A percentile compares a stretch with the other conserved stretches of the same genome.
Evolutionary conservation across 2,888 invertebrate species (phyloP).

Genomic region (Atherix ibis): DNA sequence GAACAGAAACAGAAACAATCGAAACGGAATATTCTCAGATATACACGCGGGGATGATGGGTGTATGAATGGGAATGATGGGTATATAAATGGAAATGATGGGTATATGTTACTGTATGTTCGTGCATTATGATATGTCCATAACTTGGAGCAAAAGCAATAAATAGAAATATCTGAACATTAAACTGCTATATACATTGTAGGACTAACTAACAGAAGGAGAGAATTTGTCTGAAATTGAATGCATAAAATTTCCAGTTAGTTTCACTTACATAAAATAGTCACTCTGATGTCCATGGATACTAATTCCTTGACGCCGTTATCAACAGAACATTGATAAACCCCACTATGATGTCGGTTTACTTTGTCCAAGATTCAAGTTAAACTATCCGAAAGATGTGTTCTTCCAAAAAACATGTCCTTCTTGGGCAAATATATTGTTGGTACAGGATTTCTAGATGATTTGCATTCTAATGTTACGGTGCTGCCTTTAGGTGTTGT

Average conservation of each 20-base stretch:
- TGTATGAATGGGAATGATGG: no score
- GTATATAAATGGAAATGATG: no score
- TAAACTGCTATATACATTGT: no score
- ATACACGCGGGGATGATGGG: no score
- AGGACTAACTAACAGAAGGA: no score
- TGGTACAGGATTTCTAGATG: constrained; percentile 56
- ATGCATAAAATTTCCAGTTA: constrained; percentile 12
- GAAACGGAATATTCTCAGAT: no score
- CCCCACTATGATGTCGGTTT: constrained; percentile 37
- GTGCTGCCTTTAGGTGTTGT: constrained; percentile 51
- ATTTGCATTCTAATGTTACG: constrained; percentile 51
- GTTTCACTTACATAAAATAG: constrained; percentile 36
- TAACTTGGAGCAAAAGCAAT: no score
- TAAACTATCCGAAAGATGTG: constrained; percentile 35
- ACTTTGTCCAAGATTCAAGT: constrained; percentile 36
- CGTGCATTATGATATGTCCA: no score
- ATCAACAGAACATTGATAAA: constrained; percentile 37
- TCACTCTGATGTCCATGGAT: constrained; percentile 36
- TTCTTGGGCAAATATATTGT: constrained; percentile 54
- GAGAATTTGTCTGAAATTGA: constrained; percentile 1
- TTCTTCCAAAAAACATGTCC: constrained; percentile 30
- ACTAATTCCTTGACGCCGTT: constrained; percentile 38
- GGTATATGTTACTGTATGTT: no score
- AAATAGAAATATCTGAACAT: no score
- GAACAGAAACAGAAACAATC: no score